Percentiles rank a stretch among this genome's conserved stretches.
Conservation (phyloP, 2,797 vertebrate species). For the Pantherophis vulpinus region DNA sequence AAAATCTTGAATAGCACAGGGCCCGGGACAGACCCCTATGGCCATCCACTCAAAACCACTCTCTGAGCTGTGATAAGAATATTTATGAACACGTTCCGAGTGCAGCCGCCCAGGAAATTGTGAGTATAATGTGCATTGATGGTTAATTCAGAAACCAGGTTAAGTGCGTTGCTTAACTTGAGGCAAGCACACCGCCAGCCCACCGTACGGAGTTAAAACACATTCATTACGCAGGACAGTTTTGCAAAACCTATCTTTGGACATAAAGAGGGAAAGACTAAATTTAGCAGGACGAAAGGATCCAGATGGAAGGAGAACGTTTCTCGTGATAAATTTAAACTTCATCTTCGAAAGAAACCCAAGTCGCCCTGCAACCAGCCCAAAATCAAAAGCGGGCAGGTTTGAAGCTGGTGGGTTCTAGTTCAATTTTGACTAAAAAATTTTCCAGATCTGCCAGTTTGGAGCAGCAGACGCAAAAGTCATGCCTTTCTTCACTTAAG, state of each 20-base stretch:
- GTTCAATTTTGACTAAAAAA: background rate
- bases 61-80: background rate
- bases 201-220: background rate
- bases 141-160: background rate
- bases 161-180: background rate
- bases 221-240: background rate
- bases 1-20: background rate
- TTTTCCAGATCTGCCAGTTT: background rate
- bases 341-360: background rate
- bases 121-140: background rate
- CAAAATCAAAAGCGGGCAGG: background rate
- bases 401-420: background rate
- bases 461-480: background rate
- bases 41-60: background rate
- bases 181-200: background rate
- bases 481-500: background rate
- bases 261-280: background rate
- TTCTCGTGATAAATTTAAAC: background rate
- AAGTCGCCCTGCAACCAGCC: background rate
- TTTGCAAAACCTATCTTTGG: background rate
- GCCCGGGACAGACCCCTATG: background rate
- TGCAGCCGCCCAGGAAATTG: background rate
- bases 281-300: background rate
- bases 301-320: background rate
- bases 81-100: background rate